phyloP scores from a whole-genome alignment of 2,888 invertebrate genomes.

The Drosophila phalerata region DNA sequence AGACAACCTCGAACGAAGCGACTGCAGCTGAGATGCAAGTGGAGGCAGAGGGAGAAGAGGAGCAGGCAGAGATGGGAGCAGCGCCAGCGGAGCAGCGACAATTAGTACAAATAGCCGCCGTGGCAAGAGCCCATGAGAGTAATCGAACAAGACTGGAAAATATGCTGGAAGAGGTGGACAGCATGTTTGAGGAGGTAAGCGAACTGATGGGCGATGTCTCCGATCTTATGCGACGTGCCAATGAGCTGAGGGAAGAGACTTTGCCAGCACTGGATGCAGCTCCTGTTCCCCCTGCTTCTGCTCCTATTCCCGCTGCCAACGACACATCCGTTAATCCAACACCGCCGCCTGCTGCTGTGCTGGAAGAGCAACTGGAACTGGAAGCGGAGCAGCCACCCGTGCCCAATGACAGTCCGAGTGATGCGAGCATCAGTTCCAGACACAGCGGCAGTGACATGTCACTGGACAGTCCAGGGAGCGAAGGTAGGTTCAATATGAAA shows the following conservation, averaged over 20 bases:
- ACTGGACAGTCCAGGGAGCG: conserved; percentile 67
- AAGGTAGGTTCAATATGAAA: conserved; percentile 42
- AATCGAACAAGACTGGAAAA: conserved; percentile 41
- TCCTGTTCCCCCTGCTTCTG: background rate
- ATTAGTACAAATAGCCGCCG: conserved; percentile 26
- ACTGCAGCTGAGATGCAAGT: conserved; percentile 25
- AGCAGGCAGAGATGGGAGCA: background rate
- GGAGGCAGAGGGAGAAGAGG: background rate
- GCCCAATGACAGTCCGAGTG: conserved; percentile 29
- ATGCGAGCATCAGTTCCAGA: conserved; percentile 26
- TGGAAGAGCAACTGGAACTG: background rate
- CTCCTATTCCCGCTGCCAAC: background rate
- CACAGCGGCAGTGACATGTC: conserved; percentile 66
- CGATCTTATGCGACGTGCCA: conserved; percentile 45
- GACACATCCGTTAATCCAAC: background rate
- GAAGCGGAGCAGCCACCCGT: conserved; percentile 7
- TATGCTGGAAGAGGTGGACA: conserved; percentile 51
- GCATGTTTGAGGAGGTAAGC: conserved; percentile 49
- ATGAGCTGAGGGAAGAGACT: conserved; percentile 30
- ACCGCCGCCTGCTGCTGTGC: conserved; percentile 8
- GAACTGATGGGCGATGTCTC: conserved; percentile 49
- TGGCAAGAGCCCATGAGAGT: conserved; percentile 20
- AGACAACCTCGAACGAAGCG: conserved; percentile 21
- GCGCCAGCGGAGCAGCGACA: conserved; percentile 5
- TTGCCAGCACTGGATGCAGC: background rate